phyloP scores from a whole-genome alignment of 2,797 vertebrate species.

The Leptoclinus maculatus region DNA sequence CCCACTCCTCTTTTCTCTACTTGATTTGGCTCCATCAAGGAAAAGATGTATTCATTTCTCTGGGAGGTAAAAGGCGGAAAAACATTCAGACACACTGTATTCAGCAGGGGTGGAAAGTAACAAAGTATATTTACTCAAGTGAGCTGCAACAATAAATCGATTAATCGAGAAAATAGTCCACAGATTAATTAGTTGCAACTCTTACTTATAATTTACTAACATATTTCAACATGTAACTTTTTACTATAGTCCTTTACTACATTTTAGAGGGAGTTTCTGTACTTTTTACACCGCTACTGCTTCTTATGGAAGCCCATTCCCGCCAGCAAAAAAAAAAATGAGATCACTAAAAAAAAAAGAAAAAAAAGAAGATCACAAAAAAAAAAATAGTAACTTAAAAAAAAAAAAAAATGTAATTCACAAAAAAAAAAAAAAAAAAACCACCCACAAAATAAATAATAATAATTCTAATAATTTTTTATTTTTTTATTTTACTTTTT shows the following conservation, averaged over 20 bases:
- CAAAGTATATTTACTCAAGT: neutral
- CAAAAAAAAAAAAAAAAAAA: no score
- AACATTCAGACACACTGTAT: neutral
- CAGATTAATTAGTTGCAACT: neutral
- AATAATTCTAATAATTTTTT: no score
- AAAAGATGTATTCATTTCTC: conserved; percentile 91
- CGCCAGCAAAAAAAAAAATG: no score
- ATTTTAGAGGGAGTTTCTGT: neutral
- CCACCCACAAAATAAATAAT: no score
- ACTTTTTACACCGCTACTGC: neutral
- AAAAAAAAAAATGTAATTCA: no score
- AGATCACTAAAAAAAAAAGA: no score
- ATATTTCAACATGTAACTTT: neutral
- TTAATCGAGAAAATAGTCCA: neutral
- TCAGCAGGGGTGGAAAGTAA: neutral
- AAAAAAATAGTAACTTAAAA: no score
- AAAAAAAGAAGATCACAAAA: no score
- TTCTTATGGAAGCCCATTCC: no score
- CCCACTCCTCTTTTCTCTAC: conserved; percentile 12
- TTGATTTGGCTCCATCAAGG: conserved; percentile 83
- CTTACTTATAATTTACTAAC: neutral
- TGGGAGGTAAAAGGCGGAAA: conserved; percentile 68
- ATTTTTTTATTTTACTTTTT: no score
- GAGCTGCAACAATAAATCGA: neutral
- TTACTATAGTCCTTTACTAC: neutral